phyloP scores from a whole-genome alignment of 2,113 vertebrate species.

The Plecotus auritus region DNA sequence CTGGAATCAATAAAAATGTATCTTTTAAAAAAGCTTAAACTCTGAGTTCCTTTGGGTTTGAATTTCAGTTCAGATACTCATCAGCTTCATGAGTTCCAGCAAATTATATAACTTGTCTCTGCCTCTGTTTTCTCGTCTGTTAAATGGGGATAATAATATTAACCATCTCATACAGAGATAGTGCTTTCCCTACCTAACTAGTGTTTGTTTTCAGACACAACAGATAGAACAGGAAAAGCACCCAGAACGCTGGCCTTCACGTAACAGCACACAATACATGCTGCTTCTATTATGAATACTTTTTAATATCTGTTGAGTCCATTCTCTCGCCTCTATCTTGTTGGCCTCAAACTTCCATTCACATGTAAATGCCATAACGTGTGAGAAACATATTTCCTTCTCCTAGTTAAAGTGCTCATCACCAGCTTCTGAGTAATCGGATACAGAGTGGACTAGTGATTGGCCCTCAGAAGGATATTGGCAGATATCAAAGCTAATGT shows the following conservation, averaged over 20 bases:
- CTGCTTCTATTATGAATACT: neutral
- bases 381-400: neutral
- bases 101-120: neutral
- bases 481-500: neutral
- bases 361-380: neutral
- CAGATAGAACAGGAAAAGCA: neutral
- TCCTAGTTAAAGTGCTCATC: neutral
- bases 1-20: too few relatives aligned
- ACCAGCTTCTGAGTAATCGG: neutral
- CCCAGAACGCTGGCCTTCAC: neutral
- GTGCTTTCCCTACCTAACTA: neutral
- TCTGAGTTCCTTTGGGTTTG: neutral
- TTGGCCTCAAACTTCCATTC: neutral
- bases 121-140: neutral
- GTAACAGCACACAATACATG: neutral
- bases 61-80: neutral
- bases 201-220: neutral
- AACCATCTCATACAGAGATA: neutral
- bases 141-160: neutral
- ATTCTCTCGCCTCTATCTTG: neutral
- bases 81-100: neutral
- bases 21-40: neutral
- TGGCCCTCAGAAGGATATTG: neutral
- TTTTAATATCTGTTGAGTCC: neutral
- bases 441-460: neutral